Evolutionary conservation across 2,888 invertebrate genomes (phyloP).

Genomic region (Hipparchia sbordonii): DNA sequence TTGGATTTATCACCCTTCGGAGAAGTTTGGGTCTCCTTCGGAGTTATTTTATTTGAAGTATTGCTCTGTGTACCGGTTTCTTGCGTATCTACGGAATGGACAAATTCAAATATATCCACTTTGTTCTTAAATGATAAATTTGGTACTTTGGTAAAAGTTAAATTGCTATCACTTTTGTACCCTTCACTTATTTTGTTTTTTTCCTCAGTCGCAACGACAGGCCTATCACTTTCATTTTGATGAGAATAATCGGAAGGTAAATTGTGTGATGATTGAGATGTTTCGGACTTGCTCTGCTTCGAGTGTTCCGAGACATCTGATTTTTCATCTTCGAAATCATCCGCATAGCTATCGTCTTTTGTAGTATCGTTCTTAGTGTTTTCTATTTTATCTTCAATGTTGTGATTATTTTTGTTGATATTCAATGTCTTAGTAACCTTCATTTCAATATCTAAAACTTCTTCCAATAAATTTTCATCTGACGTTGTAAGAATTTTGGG

Average conservation of each 20-base stretch:
- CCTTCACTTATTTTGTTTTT: slow-evolving; percentile 20
- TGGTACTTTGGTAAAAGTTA: slow-evolving; percentile 56
- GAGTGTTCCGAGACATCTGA: slow-evolving; percentile 51
- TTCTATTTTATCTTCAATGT: slow-evolving; percentile 39
- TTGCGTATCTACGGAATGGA: slow-evolving; percentile 70
- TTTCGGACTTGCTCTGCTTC: slow-evolving; percentile 38
- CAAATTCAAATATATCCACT: slow-evolving; percentile 72
- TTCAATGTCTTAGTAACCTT: slow-evolving; percentile 63
- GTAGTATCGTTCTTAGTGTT: slow-evolving; percentile 46
- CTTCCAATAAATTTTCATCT: slow-evolving; percentile 74
- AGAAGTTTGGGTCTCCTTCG: slow-evolving; percentile 76
- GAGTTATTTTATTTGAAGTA: slow-evolving; percentile 56
- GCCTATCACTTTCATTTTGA: slow-evolving; percentile 14
- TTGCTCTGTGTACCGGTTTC: slow-evolving; percentile 74
- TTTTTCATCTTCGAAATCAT: slow-evolving; percentile 78
- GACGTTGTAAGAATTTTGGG: slow-evolving; percentile 65
- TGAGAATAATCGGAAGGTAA: slow-evolving; percentile 21
- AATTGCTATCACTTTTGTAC: slow-evolving; percentile 47
- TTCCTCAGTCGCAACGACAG: slow-evolving; percentile 4
- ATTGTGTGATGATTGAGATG: slow-evolving; percentile 17
- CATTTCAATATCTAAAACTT: slow-evolving; percentile 70
- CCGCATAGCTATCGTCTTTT: slow-evolving; percentile 65
- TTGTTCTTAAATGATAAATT: slow-evolving; percentile 70
- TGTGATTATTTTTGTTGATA: slow-evolving; percentile 48
- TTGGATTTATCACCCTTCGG: slow-evolving; percentile 56